phyloP scores from a whole-genome alignment of 2,113 vertebrate species.

The Gorsachius goisagi region DNA sequence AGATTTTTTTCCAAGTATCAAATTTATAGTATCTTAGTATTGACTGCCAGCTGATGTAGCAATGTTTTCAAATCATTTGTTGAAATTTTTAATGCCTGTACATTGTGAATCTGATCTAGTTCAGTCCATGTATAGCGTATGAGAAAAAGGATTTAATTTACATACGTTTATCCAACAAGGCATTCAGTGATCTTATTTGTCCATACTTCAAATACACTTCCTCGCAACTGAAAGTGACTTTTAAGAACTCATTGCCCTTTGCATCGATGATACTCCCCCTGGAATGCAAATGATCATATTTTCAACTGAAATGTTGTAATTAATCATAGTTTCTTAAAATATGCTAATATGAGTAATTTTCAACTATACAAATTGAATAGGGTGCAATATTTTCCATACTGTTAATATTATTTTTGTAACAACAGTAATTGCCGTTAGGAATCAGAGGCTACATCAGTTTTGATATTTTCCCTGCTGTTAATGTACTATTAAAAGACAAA shows the following conservation, averaged over 20 bases:
- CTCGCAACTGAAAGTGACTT: neutral
- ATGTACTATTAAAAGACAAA: neutral
- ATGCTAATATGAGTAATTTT: neutral
- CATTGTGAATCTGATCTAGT: neutral
- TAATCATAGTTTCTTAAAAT: slow-evolving; percentile 16
- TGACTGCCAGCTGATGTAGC: neutral
- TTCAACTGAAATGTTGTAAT: neutral
- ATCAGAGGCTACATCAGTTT: neutral
- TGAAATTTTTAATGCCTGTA: neutral
- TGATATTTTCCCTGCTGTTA: neutral
- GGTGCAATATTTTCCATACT: neutral
- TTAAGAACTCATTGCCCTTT: neutral
- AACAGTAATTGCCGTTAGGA: neutral
- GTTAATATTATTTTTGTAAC: slow-evolving; percentile 8
- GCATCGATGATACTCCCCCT: neutral
- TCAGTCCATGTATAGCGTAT: neutral
- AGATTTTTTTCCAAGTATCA: neutral
- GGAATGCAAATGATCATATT: neutral
- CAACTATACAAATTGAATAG: neutral
- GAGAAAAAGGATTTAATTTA: neutral
- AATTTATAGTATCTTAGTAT: neutral
- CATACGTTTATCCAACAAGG: neutral
- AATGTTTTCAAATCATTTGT: neutral
- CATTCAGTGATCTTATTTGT: neutral
- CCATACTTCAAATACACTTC: neutral